Base-by-base conservation (phyloP, 2,888 invertebrate genomes). In the Acanthoscelides obtectus region DNA sequence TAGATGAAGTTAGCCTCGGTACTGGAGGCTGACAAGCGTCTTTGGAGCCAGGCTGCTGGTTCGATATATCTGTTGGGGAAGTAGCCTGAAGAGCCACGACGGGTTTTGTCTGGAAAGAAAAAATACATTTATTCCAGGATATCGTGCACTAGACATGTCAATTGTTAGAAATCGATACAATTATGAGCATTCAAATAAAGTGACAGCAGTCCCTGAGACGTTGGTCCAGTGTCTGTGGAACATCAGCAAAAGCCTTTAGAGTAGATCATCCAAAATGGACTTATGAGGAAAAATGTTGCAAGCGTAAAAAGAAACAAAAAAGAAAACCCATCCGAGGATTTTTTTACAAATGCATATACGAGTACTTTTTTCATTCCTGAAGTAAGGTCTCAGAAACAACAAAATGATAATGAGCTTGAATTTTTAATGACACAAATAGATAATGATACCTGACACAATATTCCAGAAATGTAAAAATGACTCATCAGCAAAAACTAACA, bases 21-120 rank as follows among this genome's bases (percentile, higher is more conserved):
- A 75, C 89, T 89, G 80, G 90, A 90, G 0, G 90, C 89, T 0
- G 91, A 90, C 75, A 88, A 86, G 22, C 91, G 86, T 63, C 91
- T 86, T 76, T 91, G 91, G 74, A 90, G 84, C 90, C 91, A 90
- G 0, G 89, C 89, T 75, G 90, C 89, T 17, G 90, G 88, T 78
- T 90, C 89, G 0, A 87, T 86, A 83, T 88, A 88, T 86, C 79
- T 87, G 74, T 83, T 84, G 81, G 84, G 84, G 80, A 83, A 86
- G 81, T 86, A 85, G 73, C 84, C 86, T 80, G 85, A 86, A 0
- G 86, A 87, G 64, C 86, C 86, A 68, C 87, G 81, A 22, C 86
- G 83, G 72, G 86, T 76, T 73, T 84, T 82, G 64, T 73, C 80
- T 80, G 77, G 27, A 78, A 77, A 19, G 63, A 69, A 69, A n/a